A percentile compares a stretch with the other conserved stretches of the same genome.
phyloP scores from a whole-genome alignment of 1,140 invertebrate genomes.

The Dufourea novaeangliae region DNA sequence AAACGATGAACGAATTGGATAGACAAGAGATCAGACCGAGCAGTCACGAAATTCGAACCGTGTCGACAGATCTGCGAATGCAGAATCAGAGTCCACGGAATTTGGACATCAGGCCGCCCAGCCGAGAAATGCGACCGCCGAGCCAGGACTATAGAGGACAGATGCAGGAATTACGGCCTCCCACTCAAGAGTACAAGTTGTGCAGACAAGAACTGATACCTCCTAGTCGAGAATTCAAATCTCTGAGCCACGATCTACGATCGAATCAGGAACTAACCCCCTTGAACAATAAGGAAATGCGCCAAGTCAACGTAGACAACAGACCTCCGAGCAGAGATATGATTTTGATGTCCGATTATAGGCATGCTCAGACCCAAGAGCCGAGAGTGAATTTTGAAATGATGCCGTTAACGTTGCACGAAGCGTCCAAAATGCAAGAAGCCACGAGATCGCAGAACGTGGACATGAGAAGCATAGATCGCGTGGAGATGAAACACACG shows the following conservation, averaged over 20 bases:
- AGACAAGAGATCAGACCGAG: conserved; percentile 46
- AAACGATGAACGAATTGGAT: conserved; percentile 62
- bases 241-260: conserved; percentile 49
- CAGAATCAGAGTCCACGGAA: conserved; percentile 58
- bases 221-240: conserved; percentile 61
- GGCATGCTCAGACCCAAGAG: conserved; percentile 58
- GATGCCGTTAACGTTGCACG: conserved; percentile 53
- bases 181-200: conserved; percentile 65
- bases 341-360: conserved; percentile 58
- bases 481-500: conserved; percentile 55
- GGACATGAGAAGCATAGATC: conserved; percentile 59
- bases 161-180: conserved; percentile 51
- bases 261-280: conserved; percentile 47
- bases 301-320: conserved; percentile 53
- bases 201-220: conserved; percentile 57
- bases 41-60: conserved; percentile 44
- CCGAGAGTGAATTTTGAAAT: conserved; percentile 55
- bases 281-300: conserved; percentile 47
- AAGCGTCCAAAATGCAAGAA: conserved; percentile 54
- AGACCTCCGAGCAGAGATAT: conserved; percentile 64
- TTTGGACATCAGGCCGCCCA: conserved; percentile 54
- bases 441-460: conserved; percentile 39
- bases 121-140: conserved; percentile 46
- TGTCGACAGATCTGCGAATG: conserved; percentile 44
- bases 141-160: conserved; percentile 53